Conservation (phyloP, 2,113 vertebrate species). For the Pomatostomus ruficeps region DNA sequence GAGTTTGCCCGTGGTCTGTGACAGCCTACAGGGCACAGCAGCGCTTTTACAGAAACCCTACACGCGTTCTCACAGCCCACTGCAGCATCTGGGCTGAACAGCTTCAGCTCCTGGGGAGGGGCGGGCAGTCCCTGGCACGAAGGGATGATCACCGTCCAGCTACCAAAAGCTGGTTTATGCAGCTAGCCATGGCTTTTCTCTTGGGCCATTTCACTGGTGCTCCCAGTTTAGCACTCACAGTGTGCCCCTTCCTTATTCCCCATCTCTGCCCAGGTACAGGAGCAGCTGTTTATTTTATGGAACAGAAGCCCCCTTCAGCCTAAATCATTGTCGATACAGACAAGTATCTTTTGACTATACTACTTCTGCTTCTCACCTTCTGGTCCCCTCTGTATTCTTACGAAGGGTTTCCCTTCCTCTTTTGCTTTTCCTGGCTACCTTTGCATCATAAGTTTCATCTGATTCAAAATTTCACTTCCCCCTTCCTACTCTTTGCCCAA, state of each 20-base stretch:
- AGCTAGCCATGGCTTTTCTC: not conserved
- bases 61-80: not conserved
- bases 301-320: not conserved
- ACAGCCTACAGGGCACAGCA: not conserved
- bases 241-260: not conserved
- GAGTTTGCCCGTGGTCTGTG: not conserved
- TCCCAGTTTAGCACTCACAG: not conserved
- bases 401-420: not conserved
- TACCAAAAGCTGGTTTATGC: not conserved
- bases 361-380: not conserved
- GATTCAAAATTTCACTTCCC: not conserved
- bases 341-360: not conserved
- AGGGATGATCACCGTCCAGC: not conserved
- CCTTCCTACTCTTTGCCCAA: not conserved
- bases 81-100: not conserved
- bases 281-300: not conserved
- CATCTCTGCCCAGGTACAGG: not conserved
- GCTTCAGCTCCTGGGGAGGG: not conserved
- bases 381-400: not conserved
- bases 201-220: not conserved
- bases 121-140: fast-evolving
- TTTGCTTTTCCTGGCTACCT: not conserved
- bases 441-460: not conserved
- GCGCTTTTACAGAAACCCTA: not conserved
- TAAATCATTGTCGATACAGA: fast-evolving